Evolutionary conservation across 2,888 invertebrate genomes (phyloP), one percentile per base, ranked within the genome.

Genomic region (Chironomus tentans): DNA sequence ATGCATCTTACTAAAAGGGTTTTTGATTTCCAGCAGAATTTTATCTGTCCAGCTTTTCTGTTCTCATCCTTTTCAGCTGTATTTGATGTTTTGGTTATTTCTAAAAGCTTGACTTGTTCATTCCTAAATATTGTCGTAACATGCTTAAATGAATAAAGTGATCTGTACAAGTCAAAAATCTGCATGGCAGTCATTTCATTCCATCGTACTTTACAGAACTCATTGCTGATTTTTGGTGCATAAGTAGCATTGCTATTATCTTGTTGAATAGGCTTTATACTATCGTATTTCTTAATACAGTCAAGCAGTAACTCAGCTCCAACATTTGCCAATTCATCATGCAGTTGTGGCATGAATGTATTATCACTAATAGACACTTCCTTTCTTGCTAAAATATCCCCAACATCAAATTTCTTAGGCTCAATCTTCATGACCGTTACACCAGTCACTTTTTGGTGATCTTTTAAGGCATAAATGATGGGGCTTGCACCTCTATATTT

Each of bases 401-500:
- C 95, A 79, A 91, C 85, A 86, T 95, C 95, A 86, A 94, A 95
- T 82, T 88, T 87, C 80, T 91, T 86, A 47, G 95, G 91, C 82
- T 88, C 88, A 78, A 98, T 92, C 84, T 88, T 90, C 92, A 97
- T 96, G 68, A 97, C 89, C 15, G 94, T 90, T 12, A 97, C 88
- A 47, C 97, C 97, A 7, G 95, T 93, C 78, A 86, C 84, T 12
- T 82, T 81, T 81, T 97, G 97, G 12, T 94, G 95, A 82, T 92
- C 89, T 80, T 95, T 88, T 72, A 98, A 84, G 0, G 96, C 89
- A 83, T 96, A 89, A 74, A 93, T 89, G 70, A 97, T 91, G 0
- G 98, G 98, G 0, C 97, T 92, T 10, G 97, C 95, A 5, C 98
- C 98, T 79, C 97, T 87, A 95, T 95, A 97, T 76, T 92, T 87